Evolutionary conservation across 2,797 vertebrate genomes (phyloP).

Genomic region (Acanthornis magna): DNA sequence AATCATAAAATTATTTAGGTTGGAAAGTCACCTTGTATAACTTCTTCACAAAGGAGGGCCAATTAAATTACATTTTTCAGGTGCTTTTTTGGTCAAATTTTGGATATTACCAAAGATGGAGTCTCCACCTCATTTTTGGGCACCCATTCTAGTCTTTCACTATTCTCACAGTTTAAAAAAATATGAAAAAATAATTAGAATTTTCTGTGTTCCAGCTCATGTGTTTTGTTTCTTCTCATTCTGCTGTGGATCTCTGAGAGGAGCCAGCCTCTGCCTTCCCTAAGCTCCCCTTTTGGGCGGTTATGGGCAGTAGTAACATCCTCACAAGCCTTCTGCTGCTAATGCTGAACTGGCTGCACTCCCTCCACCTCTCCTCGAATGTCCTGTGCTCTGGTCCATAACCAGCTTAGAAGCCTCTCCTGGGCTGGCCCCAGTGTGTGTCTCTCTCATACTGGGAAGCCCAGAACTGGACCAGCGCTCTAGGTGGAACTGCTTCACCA

Average conservation of each 20-base stretch:
- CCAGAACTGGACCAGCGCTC: background rate
- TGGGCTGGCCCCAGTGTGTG: background rate
- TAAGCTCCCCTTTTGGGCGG: background rate
- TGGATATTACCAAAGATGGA: background rate
- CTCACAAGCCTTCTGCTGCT: background rate
- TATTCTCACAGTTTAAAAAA: background rate
- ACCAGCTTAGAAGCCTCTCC: background rate
- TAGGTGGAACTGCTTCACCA: background rate
- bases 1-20: background rate
- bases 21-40: background rate
- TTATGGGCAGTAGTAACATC: background rate
- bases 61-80: background rate
- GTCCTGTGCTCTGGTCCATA: background rate
- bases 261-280: background rate
- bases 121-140: background rate
- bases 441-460: background rate
- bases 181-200: background rate
- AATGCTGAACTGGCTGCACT: background rate
- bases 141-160: background rate
- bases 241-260: background rate
- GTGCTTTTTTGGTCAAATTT: background rate
- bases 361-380: background rate
- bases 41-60: background rate
- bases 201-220: background rate
- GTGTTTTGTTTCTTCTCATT: background rate